These are phyloP conservation scores for Pelochelys cantorii DNA, from an alignment of 2,797 vertebrate genomes.

Conservation along the genomic window DNA sequence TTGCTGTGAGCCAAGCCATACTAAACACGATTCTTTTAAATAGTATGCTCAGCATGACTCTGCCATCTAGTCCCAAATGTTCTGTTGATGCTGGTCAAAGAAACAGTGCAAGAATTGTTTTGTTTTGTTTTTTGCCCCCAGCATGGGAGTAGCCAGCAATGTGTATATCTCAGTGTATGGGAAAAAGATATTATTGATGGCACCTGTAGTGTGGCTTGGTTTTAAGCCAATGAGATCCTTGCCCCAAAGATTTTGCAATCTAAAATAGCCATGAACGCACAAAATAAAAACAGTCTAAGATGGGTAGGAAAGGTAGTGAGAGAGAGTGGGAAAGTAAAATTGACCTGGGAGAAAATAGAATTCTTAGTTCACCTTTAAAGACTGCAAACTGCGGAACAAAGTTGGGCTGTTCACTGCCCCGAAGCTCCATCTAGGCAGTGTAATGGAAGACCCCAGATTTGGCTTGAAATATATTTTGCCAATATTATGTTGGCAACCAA, in stretches of 20 bases:
- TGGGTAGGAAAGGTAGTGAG: background rate
- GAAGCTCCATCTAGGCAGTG: background rate
- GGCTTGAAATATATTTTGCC: background rate
- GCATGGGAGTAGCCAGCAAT: background rate
- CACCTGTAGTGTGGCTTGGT: background rate
- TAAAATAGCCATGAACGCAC: background rate
- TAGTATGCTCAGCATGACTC: background rate
- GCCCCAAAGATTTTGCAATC: background rate
- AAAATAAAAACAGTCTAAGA: background rate
- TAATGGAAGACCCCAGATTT: fast-evolving
- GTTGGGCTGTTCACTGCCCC: background rate
- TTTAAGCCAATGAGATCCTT: background rate
- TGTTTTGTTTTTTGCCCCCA: fast-evolving
- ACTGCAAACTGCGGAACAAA: background rate
- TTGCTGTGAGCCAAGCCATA: background rate
- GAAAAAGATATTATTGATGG: background rate
- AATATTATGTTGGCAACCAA: background rate
- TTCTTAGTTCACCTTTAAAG: background rate
- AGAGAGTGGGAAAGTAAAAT: background rate
- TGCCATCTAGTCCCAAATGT: fast-evolving
- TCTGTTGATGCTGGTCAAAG: background rate
- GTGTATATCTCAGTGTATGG: fast-evolving
- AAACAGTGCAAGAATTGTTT: background rate
- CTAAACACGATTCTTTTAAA: background rate
- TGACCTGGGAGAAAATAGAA: background rate